Evolutionary conservation across 2,797 vertebrate species (phyloP), one percentile per base, ranked within the genome.

Genomic region (Arnoldichthys spilopterus): DNA sequence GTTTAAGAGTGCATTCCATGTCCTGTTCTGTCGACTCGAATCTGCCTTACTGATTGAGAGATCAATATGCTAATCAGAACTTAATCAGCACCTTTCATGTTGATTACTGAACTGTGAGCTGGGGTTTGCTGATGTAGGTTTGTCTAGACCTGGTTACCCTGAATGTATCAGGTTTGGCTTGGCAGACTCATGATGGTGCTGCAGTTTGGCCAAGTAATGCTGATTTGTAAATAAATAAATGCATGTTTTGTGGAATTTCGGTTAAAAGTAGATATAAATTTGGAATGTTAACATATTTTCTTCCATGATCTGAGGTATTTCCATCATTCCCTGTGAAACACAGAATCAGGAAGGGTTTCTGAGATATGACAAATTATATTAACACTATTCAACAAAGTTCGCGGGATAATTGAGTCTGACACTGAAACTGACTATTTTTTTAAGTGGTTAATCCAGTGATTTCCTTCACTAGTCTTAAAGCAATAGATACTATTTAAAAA

Each of bases 171-270:
- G 11, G 7, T 6, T 18, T 37, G 18, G 16, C 6, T 15, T 9
- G 15, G 58, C 58, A 28, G 26, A 61, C 58, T 61, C 16, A 15
- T 61, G 58, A 30, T 4, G 26, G 53, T 59, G 56, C 8, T 59
- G 11, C 13, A 8, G 22, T 13, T 28, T 12, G 13, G 13, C 2
- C 2, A 28, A 1, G 12, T 30, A 32, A 58, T 26, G 24, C 4
- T 20, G 9, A 59, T 30, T 30, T 74, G 69, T 68, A 53, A 62
- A 15, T 76, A 49, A 87, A 63, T 54, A n/a, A n/a, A n/a, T n/a
- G n/a, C n/a, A 62, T 80, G 61, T n/a, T 12, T 13, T 3, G 43
- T 81, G 53, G 56, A n/a, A 43, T 24, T 77, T 81, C 72, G 63
- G 8, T 28, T 32, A 15, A 54, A 54, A 45, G 15, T 11, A 9